Base-by-base conservation (phyloP, 2,797 vertebrate species). In the Distichodus sexfasciatus region DNA sequence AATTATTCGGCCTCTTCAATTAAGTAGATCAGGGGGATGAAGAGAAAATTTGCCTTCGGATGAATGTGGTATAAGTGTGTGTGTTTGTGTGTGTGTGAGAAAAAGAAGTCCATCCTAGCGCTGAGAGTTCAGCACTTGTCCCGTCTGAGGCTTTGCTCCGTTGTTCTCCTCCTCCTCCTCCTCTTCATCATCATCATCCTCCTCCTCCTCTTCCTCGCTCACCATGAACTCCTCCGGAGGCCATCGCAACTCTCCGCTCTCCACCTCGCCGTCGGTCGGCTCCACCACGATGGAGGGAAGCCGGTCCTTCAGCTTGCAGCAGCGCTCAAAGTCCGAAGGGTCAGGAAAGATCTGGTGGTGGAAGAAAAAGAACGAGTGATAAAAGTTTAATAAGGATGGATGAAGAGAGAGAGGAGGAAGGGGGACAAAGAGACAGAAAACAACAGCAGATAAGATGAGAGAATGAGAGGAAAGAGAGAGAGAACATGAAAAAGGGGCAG, bases 271-370 rank as follows among this genome's bases (percentile, higher is more conserved):
- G 68, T 98, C 96, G 0, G 96, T 98, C 0, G 95, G 94, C 75
- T 99, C 96, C 62, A 99, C 97, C 79, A 99, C 97, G 0, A 99
- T 99, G 46, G 96, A 99, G 0, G 97, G 96, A 65, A 98, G 92
- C 0, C 96, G 93, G 81, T 98, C 96, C 87, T 98, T 98, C 80
- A 98, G 93, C 76, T 98, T 98, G 80, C 96, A 97, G 90, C 94
- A 96, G 3, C 95, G 92, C 69, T 99, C 97, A 0, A 96, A 98
- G 80, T 98, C 97, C 0, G 95, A 95, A 0, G 97, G 97, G 78
- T 98, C 97, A 0, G 97, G 97, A 75, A 99, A 99, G 83, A 99
- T 99, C 97, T 99, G 85, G 29, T 14, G 17, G 23, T 4, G 41
- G 5, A 11, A 28, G 3, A 21, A 21, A 12, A 31, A 50, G 19